phyloP scores from a whole-genome alignment of 2,113 vertebrate genomes.

The Scartelaos histophorus region DNA sequence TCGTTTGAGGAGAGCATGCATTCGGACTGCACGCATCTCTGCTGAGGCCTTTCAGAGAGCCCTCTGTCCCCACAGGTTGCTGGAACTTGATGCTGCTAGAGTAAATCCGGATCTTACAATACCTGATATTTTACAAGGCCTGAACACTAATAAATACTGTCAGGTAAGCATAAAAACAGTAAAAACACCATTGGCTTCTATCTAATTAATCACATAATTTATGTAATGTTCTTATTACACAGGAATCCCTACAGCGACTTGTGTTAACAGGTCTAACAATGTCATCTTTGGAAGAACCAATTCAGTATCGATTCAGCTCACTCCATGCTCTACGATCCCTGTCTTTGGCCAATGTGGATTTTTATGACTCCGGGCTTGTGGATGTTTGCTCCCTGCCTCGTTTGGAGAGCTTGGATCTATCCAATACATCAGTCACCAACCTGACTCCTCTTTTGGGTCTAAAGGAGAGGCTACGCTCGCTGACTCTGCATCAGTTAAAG shows the following conservation, averaged over 20 bases:
- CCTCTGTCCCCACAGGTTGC: conserved; percentile 91
- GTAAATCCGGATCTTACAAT: conserved; percentile 98
- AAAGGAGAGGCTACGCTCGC: conserved; percentile 88
- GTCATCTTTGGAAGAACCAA: conserved; percentile 92
- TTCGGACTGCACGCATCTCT: conserved; percentile 94
- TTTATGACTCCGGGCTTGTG: conserved; percentile 92
- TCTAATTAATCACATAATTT: background rate
- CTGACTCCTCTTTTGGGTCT: conserved; percentile 90
- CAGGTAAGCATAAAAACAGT: conserved; percentile 49
- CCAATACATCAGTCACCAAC: conserved; percentile 96
- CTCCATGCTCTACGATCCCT: conserved; percentile 88
- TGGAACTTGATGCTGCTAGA: conserved; percentile 92
- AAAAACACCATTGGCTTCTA: background rate
- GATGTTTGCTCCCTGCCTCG: conserved; percentile 91
- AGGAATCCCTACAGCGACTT: conserved; percentile 92
- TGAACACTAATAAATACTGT: conserved; percentile 90
- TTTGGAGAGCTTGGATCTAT: conserved; percentile 95
- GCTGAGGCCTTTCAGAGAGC: conserved; percentile 94
- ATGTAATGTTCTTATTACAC: conserved; percentile 46
- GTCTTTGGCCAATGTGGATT: conserved; percentile 94
- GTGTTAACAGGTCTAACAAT: conserved; percentile 94
- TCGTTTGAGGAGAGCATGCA: conserved; percentile 90
- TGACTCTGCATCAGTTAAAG: conserved; percentile 97
- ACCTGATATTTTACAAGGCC: conserved; percentile 92
- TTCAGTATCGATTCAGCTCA: conserved; percentile 85